Conservation (phyloP, 2,113 vertebrate species). For the Colinus virginianus region DNA sequence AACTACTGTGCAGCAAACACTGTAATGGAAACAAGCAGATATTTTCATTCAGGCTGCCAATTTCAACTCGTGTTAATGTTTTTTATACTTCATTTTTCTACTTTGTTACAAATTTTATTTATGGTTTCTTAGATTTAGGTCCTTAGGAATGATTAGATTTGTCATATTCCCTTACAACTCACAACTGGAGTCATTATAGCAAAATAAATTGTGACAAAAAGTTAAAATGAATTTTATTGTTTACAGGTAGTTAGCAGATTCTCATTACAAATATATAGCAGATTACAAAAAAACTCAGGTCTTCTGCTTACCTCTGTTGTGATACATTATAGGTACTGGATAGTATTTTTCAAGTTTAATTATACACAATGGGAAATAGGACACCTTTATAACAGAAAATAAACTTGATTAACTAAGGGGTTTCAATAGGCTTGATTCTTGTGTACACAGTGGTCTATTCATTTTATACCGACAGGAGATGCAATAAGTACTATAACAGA, state of each 20-base stretch:
- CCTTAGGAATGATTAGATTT: background rate
- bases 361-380: background rate
- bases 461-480: background rate
- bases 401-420: background rate
- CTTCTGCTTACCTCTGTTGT: background rate
- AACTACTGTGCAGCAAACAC: background rate
- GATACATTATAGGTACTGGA: background rate
- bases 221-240: background rate
- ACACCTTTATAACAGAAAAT: background rate
- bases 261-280: background rate
- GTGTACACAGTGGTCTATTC: background rate
- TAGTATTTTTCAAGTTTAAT: slow-evolving; percentile 9
- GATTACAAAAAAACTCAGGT: background rate
- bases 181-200: background rate
- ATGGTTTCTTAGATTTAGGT: background rate
- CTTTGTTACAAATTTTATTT: background rate
- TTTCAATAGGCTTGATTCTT: background rate
- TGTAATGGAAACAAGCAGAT: background rate
- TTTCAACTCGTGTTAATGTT: background rate
- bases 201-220: background rate
- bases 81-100: background rate
- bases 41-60: background rate
- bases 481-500: background rate
- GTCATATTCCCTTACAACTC: background rate
- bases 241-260: background rate